These are phyloP conservation scores for Drosophila nannoptera DNA, from an alignment of 1,140 invertebrate species.

Conservation along the genomic window DNA sequence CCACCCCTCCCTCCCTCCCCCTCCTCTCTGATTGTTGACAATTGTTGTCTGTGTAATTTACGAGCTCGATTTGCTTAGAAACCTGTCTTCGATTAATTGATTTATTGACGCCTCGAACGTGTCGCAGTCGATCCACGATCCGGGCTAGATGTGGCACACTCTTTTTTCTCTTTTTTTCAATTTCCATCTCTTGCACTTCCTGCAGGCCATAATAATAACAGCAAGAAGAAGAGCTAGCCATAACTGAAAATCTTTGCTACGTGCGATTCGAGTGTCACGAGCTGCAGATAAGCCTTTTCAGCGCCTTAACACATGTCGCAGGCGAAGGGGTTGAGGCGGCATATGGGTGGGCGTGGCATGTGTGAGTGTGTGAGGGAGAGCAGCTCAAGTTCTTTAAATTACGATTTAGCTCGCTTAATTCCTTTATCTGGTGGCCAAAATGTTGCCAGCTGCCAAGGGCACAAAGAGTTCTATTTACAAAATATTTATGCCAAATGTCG, in stretches of 20 bases:
- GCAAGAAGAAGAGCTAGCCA: background rate
- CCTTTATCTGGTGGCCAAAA: constrained; percentile 53
- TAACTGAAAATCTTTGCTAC: constrained; percentile 8
- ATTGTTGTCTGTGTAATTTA: constrained; percentile 59
- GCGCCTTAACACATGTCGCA: constrained; percentile 47
- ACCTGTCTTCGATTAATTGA: constrained; percentile 67
- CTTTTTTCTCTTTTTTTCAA: background rate
- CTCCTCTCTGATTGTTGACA: constrained; percentile 16
- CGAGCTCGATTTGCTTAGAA: constrained; percentile 58
- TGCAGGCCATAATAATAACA: background rate
- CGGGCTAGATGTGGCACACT: background rate
- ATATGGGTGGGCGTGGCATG: background rate
- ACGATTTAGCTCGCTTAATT: constrained; percentile 44
- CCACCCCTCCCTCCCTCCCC: too few relatives aligned
- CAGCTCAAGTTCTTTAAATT: constrained; percentile 20
- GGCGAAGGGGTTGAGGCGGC: constrained; percentile 38
- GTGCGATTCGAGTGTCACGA: constrained; percentile 47
- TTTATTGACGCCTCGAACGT: constrained; percentile 46
- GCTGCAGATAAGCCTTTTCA: constrained; percentile 38
- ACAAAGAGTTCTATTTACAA: constrained; percentile 52
- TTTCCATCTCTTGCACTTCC: background rate
- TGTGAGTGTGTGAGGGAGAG: background rate
- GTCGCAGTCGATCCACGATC: background rate
- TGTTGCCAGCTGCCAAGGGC: constrained; percentile 23
- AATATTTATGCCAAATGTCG: constrained; percentile 75